phyloP scores from a whole-genome alignment of 2,888 invertebrate genomes.

The Buathra laborator region DNA sequence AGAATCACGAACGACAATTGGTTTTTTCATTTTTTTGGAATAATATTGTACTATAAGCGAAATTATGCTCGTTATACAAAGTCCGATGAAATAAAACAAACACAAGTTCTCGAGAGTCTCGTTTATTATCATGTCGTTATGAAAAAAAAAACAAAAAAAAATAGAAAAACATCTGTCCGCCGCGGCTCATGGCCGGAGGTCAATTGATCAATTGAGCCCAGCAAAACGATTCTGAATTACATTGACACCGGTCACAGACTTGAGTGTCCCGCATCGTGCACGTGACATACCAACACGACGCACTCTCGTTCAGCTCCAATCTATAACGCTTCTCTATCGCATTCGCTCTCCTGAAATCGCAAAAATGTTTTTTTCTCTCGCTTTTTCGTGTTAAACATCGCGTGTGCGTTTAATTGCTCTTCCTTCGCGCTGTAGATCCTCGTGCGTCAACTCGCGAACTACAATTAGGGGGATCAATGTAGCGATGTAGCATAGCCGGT shows the following conservation, averaged over 20 bases:
- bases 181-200: conserved; percentile 68
- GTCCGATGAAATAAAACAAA: not conserved
- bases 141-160: conserved; percentile 14
- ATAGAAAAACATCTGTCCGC: conserved; percentile 38
- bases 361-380: conserved; percentile 14
- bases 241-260: conserved; percentile 60
- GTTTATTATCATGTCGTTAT: conserved; percentile 15
- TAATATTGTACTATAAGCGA: not conserved
- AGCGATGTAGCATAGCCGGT: no score
- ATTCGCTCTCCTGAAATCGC: conserved; percentile 17
- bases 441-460: not conserved
- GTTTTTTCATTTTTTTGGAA: no score
- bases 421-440: not conserved
- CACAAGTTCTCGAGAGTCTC: not conserved
- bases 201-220: conserved; percentile 79
- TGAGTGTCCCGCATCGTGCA: conserved; percentile 57
- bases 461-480: not conserved
- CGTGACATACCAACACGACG: conserved; percentile 51
- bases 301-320: conserved; percentile 34
- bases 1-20: no score
- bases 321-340: conserved; percentile 18
- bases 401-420: not conserved
- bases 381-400: not conserved
- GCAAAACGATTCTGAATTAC: conserved; percentile 76
- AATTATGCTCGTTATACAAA: conserved; percentile 3